Conservation (phyloP, 2,888 invertebrate genomes). For the Melieria crassipennis region DNA sequence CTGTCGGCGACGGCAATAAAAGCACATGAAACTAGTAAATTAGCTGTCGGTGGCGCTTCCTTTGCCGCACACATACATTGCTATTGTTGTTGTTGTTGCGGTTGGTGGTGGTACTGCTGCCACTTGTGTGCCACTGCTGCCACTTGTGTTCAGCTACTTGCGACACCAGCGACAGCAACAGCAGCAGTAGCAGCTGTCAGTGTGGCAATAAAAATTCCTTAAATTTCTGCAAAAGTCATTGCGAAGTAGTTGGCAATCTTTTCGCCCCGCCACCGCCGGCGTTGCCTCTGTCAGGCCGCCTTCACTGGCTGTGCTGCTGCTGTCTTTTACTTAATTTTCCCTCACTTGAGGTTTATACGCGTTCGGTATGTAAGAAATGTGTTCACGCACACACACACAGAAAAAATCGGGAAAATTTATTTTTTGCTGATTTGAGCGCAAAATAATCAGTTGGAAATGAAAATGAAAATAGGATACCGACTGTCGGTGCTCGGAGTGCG, state of each 20-base stretch:
- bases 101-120: background rate
- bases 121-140: background rate
- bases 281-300: constrained; percentile 2
- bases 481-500: background rate
- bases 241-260: constrained; percentile 18
- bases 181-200: constrained; percentile 40
- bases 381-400: background rate
- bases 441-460: constrained; percentile 39
- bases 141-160: background rate
- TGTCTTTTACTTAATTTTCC: constrained; percentile 8
- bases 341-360: background rate
- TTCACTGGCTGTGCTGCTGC: background rate
- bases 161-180: background rate
- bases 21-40: constrained; percentile 39
- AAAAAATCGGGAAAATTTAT: background rate
- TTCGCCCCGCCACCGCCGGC: constrained; percentile 13
- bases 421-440: constrained; percentile 39
- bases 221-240: constrained; percentile 41
- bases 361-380: background rate
- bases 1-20: constrained; percentile 23
- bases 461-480: constrained; percentile 25
- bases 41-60: constrained; percentile 31
- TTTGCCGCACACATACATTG: background rate
- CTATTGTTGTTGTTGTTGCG: background rate
- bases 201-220: constrained; percentile 45